Base-by-base conservation (phyloP, 2,888 invertebrate genomes). In the Erannis defoliaria region DNA sequence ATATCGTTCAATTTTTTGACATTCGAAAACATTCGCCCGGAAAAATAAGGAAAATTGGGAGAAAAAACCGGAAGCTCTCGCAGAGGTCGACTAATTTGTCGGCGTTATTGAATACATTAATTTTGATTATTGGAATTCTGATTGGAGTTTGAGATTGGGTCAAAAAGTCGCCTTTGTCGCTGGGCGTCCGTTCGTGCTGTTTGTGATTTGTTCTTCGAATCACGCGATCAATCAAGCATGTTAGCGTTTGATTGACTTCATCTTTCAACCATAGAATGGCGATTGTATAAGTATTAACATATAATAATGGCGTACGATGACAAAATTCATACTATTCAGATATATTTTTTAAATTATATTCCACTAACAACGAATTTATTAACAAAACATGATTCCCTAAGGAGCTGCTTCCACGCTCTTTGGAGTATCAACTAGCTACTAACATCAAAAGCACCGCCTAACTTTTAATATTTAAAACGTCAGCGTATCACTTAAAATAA, bases 401-500 rank as follows among this genome's bases (percentile, higher is more conserved):
- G 19, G 46, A 54, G 46, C 60, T 1, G 21, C 23, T 35, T 21
- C 63, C 56, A 66, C 71, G 62, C 63, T 69, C 64, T 68, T 62
- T 66, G 70, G 68, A 70, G 68, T 21, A 48, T 46, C 46, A 54
- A 49, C 48, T 40, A 51, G 16, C 26, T 40, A 31, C 51, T 37
- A 26, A 55, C 50, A 45, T 60, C 55, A 61, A 73, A 75, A 76
- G 67, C 71, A 67, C 70, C 71, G 67, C 66, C 74, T 72, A 68
- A 76, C 68, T 73, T 84, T 80, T 78, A 76, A 81, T 81, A 83
- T 83, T 83, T 78, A 82, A 82, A 77, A 76, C 72, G 71, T 72
- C 70, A 72, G 77, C 78, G 78, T 82, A 85, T 85, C 84, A 84
- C 81, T 87, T 85, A 85, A 80, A 86, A 86, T 88, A 87, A 89